Evolutionary conservation across 2,797 vertebrate genomes (phyloP).

Genomic region (Tachyglossus aculeatus): DNA sequence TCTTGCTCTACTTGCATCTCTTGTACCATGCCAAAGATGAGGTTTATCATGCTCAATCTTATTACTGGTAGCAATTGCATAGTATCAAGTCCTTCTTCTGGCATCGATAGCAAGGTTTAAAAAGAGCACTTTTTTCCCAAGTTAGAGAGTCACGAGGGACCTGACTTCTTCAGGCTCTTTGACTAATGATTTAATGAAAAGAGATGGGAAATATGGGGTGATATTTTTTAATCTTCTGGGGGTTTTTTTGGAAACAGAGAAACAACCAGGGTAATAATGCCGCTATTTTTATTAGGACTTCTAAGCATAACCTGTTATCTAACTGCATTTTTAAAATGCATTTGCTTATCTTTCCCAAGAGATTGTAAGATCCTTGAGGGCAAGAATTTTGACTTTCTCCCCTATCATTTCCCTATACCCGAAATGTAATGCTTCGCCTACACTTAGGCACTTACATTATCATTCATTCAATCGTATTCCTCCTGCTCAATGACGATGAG

Average conservation of each 20-base stretch:
- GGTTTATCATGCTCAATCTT: conserved; percentile 28
- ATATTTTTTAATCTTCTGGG: background rate
- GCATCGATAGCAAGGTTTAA: background rate
- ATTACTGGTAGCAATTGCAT: conserved; percentile 14
- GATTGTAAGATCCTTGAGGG: too few species aligned
- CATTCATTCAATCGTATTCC: too few species aligned
- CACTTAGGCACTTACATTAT: too few species aligned
- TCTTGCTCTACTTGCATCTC: conserved; percentile 34
- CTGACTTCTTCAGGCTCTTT: conserved; percentile 6
- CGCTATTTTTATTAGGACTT: too few species aligned
- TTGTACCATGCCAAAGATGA: conserved; percentile 23
- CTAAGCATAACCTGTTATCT: too few species aligned
- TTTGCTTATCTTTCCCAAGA: too few species aligned
- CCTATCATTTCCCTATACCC: too few species aligned
- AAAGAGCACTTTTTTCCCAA: conserved; percentile 30
- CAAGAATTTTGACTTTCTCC: too few species aligned
- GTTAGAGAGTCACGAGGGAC: background rate
- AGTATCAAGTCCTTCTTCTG: conserved; percentile 23
- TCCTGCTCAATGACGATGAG: too few species aligned
- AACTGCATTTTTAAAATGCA: too few species aligned
- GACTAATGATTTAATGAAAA: conserved; percentile 40
- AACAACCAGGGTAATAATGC: background rate
- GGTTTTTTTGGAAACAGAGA: conserved; percentile 19
- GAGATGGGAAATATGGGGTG: conserved; percentile 1
- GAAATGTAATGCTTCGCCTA: too few species aligned